A percentile compares a stretch with the other conserved stretches of the same genome.
Evolutionary conservation across 1,140 invertebrate genomes (phyloP).

Genomic region (Alviniconcha marisindica): DNA sequence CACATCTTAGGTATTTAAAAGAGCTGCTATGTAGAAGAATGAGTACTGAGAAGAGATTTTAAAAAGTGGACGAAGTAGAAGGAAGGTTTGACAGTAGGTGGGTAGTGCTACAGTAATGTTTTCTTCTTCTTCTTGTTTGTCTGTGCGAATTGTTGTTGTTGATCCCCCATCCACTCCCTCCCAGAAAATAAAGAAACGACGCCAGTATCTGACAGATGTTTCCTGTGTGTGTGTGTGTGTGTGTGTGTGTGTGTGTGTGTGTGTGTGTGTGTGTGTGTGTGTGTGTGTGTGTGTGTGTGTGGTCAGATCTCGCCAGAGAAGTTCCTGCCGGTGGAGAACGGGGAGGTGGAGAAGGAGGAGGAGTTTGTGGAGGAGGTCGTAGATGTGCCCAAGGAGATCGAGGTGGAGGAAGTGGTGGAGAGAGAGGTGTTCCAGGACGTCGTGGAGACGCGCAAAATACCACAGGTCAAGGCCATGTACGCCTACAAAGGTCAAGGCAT

Average conservation of each 20-base stretch:
- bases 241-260: no score
- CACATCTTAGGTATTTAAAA: no score
- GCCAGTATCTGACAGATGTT: no score
- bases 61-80: no score
- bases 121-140: neutral
- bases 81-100: no score
- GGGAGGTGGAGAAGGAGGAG: constrained; percentile 68
- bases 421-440: constrained; percentile 89
- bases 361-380: constrained; percentile 76
- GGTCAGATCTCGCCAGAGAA: constrained; percentile 67
- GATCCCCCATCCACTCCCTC: neutral
- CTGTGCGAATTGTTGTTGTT: neutral
- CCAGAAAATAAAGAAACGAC: no score
- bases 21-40: no score
- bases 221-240: no score
- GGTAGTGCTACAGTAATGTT: no score
- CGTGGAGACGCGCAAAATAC: constrained; percentile 89
- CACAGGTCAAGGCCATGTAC: constrained; percentile 92
- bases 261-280: no score
- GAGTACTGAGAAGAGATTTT: no score
- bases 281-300: no score
- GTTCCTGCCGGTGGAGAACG: constrained; percentile 68
- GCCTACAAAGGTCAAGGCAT: constrained; percentile 93
- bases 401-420: constrained; percentile 92
- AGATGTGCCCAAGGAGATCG: constrained; percentile 87